A percentile compares a stretch with the other conserved stretches of the same genome.
These are phyloP conservation scores for Gerris buenoi DNA, from an alignment of 1,140 invertebrate genomes.

Conservation along the genomic window DNA sequence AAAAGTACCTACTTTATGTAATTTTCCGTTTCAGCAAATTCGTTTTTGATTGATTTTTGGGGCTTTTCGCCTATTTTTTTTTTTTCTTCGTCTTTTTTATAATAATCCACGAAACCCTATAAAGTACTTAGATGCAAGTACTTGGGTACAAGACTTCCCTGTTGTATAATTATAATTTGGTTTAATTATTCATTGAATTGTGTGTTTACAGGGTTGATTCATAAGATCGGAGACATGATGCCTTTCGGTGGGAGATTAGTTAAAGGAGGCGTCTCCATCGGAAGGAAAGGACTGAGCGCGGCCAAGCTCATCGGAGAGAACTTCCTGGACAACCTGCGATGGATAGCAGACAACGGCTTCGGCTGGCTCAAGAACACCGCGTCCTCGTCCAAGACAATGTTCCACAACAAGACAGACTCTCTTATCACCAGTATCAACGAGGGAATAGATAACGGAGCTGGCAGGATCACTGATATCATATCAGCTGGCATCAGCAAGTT, in stretches of 20 bases:
- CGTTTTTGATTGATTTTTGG: too few species aligned
- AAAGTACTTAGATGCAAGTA: too few species aligned
- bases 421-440: background rate
- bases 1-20: too few species aligned
- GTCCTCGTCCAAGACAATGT: background rate
- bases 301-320: background rate
- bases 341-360: background rate
- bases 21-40: too few species aligned
- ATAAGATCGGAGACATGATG: background rate
- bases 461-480: background rate
- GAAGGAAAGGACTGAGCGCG: background rate
- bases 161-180: too few species aligned
- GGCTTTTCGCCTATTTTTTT: too few species aligned
- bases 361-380: background rate
- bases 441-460: background rate
- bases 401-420: background rate
- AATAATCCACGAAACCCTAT: too few species aligned
- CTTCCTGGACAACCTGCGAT: background rate
- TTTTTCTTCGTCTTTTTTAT: too few species aligned
- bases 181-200: too few species aligned
- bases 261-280: background rate
- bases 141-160: too few species aligned
- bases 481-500: background rate
- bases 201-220: background rate
- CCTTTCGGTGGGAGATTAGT: background rate